phyloP scores from a whole-genome alignment of 2,113 vertebrate genomes.

The Accipiter virgatus region DNA sequence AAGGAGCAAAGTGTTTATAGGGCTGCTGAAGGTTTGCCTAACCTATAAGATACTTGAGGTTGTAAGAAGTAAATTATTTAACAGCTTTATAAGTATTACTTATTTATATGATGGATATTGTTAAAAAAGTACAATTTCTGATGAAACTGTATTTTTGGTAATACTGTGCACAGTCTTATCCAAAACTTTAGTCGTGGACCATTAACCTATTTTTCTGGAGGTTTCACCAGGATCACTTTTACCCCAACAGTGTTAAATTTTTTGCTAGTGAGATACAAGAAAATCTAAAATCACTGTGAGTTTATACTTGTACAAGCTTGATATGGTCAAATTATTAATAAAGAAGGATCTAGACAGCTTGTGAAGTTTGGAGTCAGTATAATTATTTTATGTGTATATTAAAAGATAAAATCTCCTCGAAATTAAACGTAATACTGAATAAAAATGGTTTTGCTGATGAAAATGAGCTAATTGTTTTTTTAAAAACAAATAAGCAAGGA shows the following conservation, averaged over 20 bases:
- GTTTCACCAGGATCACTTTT: background rate
- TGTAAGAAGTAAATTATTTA: background rate
- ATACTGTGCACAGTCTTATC: background rate
- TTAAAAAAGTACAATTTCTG: background rate
- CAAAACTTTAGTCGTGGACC: background rate
- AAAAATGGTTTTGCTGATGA: background rate
- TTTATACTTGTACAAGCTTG: background rate
- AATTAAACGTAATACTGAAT: background rate
- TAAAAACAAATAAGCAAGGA: background rate
- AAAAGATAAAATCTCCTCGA: background rate
- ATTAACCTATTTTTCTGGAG: background rate
- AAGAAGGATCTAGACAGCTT: background rate
- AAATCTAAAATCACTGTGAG: background rate
- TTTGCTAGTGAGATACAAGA: background rate
- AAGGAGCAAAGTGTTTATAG: background rate
- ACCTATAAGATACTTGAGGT: background rate
- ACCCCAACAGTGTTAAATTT: background rate
- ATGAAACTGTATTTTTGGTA: background rate
- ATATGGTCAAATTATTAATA: background rate
- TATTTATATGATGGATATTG: background rate
- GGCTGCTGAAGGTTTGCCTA: background rate
- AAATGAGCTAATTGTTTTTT: background rate
- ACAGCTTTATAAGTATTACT: background rate
- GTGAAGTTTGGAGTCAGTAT: background rate
- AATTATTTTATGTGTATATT: background rate